Conservation (phyloP, 2,888 invertebrate species). For the Camponotus fellah region DNA sequence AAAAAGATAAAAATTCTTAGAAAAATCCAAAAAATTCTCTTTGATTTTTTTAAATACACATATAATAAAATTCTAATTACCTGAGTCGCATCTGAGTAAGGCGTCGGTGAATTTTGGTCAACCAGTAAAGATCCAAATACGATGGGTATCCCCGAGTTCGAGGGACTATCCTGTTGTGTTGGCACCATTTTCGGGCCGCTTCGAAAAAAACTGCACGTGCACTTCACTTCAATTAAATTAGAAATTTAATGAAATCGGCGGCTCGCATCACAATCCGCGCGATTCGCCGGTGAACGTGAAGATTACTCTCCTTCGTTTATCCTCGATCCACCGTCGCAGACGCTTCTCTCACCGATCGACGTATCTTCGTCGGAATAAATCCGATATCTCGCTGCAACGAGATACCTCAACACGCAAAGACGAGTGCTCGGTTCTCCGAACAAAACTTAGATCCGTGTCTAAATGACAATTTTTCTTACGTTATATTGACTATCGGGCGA, state of each 20-base stretch:
- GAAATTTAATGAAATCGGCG: constrained; percentile 31
- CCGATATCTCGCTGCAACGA: background rate
- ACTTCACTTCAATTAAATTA: constrained; percentile 51
- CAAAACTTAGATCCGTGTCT: background rate
- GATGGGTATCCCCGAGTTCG: constrained; percentile 89
- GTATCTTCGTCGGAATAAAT: constrained; percentile 9
- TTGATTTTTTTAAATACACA: background rate
- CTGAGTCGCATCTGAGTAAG: constrained; percentile 99
- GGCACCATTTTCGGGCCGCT: constrained; percentile 89
- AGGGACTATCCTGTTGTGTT: constrained; percentile 90
- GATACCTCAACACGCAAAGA: background rate
- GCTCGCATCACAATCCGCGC: constrained; percentile 72
- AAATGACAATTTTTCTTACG: background rate
- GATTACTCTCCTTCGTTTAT: background rate
- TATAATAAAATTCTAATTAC: constrained; percentile 86
- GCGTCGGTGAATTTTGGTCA: constrained; percentile 96
- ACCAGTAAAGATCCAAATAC: constrained; percentile 96
- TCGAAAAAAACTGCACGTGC: constrained; percentile 46
- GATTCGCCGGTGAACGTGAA: background rate
- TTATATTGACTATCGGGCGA: background rate
- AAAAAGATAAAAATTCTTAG: background rate
- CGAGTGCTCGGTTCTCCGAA: background rate
- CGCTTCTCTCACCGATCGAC: background rate
- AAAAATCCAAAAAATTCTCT: background rate
- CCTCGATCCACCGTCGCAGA: constrained; percentile 6